phyloP scores from a whole-genome alignment of 2,888 invertebrate species.

The Dendrolimus pini region DNA sequence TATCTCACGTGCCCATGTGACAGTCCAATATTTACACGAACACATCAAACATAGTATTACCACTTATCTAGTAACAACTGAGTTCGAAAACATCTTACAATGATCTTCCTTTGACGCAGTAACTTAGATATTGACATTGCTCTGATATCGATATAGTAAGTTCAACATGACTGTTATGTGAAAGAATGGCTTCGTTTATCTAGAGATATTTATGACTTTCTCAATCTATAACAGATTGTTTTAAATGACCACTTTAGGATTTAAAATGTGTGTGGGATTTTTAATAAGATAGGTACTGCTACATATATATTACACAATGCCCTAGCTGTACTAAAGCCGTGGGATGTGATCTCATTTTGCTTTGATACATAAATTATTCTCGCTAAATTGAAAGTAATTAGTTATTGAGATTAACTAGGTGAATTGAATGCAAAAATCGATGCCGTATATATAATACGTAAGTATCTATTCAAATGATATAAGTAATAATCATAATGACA shows the following conservation, averaged over 20 bases:
- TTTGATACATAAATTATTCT: constrained; percentile 22
- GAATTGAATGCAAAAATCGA: constrained; percentile 11
- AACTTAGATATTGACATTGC: constrained; percentile 44
- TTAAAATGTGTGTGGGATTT: constrained; percentile 31
- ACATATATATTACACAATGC: neutral
- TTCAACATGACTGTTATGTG: constrained; percentile 45
- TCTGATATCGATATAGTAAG: constrained; percentile 42
- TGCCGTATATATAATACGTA: neutral
- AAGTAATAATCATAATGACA: too few relatives aligned
- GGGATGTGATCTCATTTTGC: neutral
- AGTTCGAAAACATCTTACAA: constrained; percentile 55
- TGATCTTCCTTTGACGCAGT: constrained; percentile 44
- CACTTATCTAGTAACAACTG: constrained; percentile 69
- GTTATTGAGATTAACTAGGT: constrained; percentile 4
- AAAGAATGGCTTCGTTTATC: constrained; percentile 44
- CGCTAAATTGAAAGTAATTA: neutral
- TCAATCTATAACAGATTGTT: constrained; percentile 41
- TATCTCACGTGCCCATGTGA: constrained; percentile 67
- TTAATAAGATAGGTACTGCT: constrained; percentile 20
- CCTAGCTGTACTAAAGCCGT: neutral
- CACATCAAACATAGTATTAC: constrained; percentile 70
- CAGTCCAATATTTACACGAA: constrained; percentile 64
- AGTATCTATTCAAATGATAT: too few relatives aligned
- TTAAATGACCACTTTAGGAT: constrained; percentile 34
- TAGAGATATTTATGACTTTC: constrained; percentile 41